Evolutionary conservation across 2,888 invertebrate genomes (phyloP).

Genomic region (Coenonympha arcania): DNA sequence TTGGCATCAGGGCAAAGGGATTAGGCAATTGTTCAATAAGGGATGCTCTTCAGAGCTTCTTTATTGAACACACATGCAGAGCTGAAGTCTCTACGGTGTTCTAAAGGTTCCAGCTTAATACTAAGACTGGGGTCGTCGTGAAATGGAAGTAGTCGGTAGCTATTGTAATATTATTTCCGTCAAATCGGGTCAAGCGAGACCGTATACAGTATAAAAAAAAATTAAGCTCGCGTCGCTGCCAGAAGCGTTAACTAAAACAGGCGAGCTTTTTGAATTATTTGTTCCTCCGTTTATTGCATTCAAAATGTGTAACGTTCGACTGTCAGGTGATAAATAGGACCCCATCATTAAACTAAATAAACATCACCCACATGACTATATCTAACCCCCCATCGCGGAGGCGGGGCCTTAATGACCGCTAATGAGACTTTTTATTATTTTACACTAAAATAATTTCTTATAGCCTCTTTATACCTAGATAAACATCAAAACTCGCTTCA

Average conservation of each 20-base stretch:
- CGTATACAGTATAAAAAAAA: too few relatives aligned
- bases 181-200: too few relatives aligned
- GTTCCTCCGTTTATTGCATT: slow-evolving; percentile 19
- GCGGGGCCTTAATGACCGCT: slow-evolving; percentile 70
- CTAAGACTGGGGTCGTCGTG: too few relatives aligned
- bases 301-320: slow-evolving; percentile 21
- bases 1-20: too few relatives aligned
- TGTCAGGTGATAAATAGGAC: slow-evolving; percentile 45
- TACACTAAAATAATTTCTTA: slow-evolving; percentile 73
- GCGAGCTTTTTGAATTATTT: background rate
- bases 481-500: slow-evolving; percentile 74
- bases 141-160: too few relatives aligned
- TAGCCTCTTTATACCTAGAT: slow-evolving; percentile 73
- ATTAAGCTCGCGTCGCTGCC: background rate
- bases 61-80: too few relatives aligned
- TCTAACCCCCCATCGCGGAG: slow-evolving; percentile 65
- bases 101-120: too few relatives aligned
- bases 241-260: background rate
- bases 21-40: too few relatives aligned
- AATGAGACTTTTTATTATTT: slow-evolving; percentile 74
- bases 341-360: slow-evolving; percentile 59
- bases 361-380: slow-evolving; percentile 51
- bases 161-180: too few relatives aligned
- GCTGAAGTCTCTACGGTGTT: too few relatives aligned
- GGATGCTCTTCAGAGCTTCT: too few relatives aligned